phyloP scores from a whole-genome alignment of 1,140 invertebrate genomes.

The Calliphora vicina region DNA sequence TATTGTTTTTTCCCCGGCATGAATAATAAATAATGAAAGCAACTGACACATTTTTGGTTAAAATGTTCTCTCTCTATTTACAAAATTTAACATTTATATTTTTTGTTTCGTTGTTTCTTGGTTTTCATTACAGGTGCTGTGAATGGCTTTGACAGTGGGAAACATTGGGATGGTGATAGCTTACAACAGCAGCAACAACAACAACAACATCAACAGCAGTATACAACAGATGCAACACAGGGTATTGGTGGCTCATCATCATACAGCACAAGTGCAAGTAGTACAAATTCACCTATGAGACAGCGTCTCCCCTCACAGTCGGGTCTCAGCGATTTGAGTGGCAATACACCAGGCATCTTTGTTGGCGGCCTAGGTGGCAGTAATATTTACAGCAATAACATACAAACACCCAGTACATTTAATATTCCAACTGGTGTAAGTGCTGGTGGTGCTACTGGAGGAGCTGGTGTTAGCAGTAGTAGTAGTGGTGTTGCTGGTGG shows the following conservation, averaged over 20 bases:
- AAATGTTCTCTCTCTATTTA: too few relatives aligned
- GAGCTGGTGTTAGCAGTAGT: slow-evolving; percentile 29
- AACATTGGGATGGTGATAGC: slow-evolving; percentile 38
- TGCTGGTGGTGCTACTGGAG: slow-evolving; percentile 34
- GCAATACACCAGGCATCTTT: neutral
- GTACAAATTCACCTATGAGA: slow-evolving; percentile 40
- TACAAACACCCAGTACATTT: slow-evolving; percentile 25
- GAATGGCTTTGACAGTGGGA: slow-evolving; percentile 31
- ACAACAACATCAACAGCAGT: neutral
- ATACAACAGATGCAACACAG: slow-evolving; percentile 3
- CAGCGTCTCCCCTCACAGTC: slow-evolving; percentile 38
- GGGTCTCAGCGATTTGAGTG: slow-evolving; percentile 31
- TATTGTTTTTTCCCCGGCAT: too few relatives aligned
- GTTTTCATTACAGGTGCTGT: slow-evolving; percentile 16
- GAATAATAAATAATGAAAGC: too few relatives aligned
- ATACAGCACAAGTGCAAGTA: slow-evolving; percentile 51
- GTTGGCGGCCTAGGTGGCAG: slow-evolving; percentile 21
- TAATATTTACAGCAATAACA: slow-evolving; percentile 24
- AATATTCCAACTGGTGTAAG: neutral
- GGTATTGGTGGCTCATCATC: slow-evolving; percentile 39
- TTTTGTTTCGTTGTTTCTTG: neutral
- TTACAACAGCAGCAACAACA: slow-evolving; percentile 1
- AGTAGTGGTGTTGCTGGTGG: neutral
- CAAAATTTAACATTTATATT: neutral
- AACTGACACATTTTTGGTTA: too few relatives aligned